Conservation (phyloP, 2,797 vertebrate species). For the Cossypha niveicapilla region DNA sequence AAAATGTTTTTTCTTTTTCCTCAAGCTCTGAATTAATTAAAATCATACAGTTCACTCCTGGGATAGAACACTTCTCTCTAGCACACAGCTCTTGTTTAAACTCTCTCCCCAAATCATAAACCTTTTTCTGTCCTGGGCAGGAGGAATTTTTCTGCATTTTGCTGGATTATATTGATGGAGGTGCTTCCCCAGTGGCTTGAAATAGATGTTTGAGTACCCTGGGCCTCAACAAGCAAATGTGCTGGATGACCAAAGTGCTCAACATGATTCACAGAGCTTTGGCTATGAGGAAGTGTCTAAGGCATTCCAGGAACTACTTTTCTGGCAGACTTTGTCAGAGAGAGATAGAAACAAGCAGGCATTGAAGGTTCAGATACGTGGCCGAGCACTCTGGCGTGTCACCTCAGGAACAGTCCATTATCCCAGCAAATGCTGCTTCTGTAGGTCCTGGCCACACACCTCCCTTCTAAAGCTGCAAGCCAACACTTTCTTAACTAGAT, state of each 20-base stretch:
- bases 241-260: background rate
- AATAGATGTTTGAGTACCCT: background rate
- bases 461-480: background rate
- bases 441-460: background rate
- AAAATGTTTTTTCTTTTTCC: background rate
- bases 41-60: background rate
- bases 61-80: background rate
- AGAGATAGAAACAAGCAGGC: background rate
- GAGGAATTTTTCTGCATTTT: background rate
- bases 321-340: background rate
- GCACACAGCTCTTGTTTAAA: background rate
- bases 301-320: background rate
- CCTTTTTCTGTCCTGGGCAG: background rate
- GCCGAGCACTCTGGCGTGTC: background rate
- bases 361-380: background rate
- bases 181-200: background rate
- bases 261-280: background rate
- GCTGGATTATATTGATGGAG: background rate
- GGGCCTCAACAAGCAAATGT: background rate
- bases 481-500: background rate
- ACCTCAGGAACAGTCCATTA: background rate
- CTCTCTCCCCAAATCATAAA: background rate
- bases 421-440: background rate
- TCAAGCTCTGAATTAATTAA: background rate
- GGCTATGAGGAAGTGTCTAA: background rate